These are phyloP conservation scores for Endotricha flammealis DNA, from an alignment of 2,888 invertebrate species.

Conservation along the genomic window DNA sequence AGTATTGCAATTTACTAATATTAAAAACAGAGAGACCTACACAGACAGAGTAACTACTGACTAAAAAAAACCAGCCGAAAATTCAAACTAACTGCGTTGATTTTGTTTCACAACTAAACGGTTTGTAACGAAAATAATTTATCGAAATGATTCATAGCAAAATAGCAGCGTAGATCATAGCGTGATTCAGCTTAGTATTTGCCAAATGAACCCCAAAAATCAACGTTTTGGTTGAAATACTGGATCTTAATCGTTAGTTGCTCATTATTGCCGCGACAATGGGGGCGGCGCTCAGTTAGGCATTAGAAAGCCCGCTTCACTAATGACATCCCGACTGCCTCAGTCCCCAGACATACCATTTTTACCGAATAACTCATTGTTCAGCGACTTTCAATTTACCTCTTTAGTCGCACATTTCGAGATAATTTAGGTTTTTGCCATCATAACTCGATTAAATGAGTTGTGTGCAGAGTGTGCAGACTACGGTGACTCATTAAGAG, in stretches of 20 bases:
- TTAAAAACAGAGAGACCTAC: no score
- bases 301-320: slow-evolving; percentile 71
- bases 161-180: no score
- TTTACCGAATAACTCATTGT: slow-evolving; percentile 67
- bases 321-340: slow-evolving; percentile 69
- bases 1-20: no score
- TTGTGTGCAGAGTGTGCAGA: slow-evolving; percentile 11
- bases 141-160: no score
- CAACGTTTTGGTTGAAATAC: slow-evolving; percentile 36
- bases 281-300: slow-evolving; percentile 68
- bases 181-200: no score
- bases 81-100: no score
- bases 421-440: slow-evolving; percentile 20
- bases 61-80: no score
- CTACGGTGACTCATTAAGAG: not conserved
- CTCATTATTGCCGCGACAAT: slow-evolving; percentile 70
- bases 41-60: no score
- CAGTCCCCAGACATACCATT: slow-evolving; percentile 44
- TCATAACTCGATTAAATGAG: slow-evolving; percentile 15
- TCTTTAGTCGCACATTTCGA: slow-evolving; percentile 24
- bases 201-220: slow-evolving; percentile 18
- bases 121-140: no score
- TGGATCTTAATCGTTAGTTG: slow-evolving; percentile 64
- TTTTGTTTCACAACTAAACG: no score
- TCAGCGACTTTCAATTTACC: slow-evolving; percentile 29